phyloP scores from a whole-genome alignment of 2,888 invertebrate genomes.

The Pollenia griseotomentosa region DNA sequence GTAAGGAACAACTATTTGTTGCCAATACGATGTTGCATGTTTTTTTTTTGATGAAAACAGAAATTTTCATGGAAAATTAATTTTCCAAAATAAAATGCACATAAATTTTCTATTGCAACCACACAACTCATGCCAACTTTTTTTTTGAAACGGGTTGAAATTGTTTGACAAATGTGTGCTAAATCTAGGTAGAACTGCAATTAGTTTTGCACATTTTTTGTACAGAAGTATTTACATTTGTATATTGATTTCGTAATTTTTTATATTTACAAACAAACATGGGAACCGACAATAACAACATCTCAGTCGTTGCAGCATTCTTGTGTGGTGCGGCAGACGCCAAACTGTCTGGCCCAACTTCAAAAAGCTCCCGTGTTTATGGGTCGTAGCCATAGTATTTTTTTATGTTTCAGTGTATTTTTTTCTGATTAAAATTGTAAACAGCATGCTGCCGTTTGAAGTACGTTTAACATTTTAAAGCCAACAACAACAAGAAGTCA shows the following conservation, averaged over 20 bases:
- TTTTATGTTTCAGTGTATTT: conserved; percentile 57
- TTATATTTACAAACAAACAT: conserved; percentile 7
- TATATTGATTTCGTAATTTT: conserved; percentile 5
- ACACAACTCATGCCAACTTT: conserved; percentile 54
- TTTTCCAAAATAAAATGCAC: conserved; percentile 33
- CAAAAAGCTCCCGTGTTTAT: conserved; percentile 69
- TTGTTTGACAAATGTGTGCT: conserved; percentile 59
- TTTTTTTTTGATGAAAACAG: not conserved
- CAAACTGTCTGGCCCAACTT: conserved; percentile 71
- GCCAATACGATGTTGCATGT: conserved; percentile 14
- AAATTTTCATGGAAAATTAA: conserved; percentile 33
- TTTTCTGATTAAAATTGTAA: conserved; percentile 63
- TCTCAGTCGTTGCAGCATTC: conserved; percentile 44
- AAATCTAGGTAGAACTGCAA: conserved; percentile 63
- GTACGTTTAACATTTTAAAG: conserved; percentile 57
- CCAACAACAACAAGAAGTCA: conserved; percentile 34
- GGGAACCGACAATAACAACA: conserved; percentile 24
- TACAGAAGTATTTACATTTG: not conserved
- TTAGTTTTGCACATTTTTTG: conserved; percentile 58
- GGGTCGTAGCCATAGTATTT: conserved; percentile 35
- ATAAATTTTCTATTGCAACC: conserved; percentile 30
- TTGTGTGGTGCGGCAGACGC: conserved; percentile 59
- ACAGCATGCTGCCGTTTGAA: conserved; percentile 69
- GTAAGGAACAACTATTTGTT: not conserved
- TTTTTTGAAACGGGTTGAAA: not conserved